phyloP scores from a whole-genome alignment of 2,797 vertebrate genomes.

The Microtus californicus region DNA sequence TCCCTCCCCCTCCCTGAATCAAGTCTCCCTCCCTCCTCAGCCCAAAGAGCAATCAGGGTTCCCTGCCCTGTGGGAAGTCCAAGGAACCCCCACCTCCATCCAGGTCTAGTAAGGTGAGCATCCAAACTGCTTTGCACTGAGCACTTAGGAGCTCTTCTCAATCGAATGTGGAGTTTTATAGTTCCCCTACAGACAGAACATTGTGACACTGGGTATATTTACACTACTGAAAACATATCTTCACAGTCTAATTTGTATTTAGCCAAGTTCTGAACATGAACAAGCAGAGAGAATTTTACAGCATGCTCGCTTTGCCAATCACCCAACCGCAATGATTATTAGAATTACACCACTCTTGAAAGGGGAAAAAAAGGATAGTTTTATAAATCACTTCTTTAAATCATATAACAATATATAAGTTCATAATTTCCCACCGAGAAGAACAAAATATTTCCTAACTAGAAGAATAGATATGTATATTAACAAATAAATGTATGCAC shows the following conservation, averaged over 20 bases:
- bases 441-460: slow-evolving; percentile 54
- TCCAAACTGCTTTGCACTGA: no score
- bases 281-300: not conserved
- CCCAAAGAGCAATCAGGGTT: no score
- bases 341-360: slow-evolving; percentile 36
- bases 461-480: slow-evolving; percentile 40
- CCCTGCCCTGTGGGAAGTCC: no score
- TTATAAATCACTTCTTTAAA: slow-evolving; percentile 16
- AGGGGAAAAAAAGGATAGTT: not conserved
- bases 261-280: slow-evolving; percentile 43
- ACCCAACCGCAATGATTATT: slow-evolving; percentile 34
- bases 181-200: slow-evolving; percentile 60
- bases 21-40: no score
- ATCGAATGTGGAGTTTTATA: slow-evolving; percentile 56
- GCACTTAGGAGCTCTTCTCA: slow-evolving; percentile 58
- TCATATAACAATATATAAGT: not conserved
- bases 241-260: slow-evolving; percentile 71
- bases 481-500: slow-evolving; percentile 61
- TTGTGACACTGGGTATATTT: slow-evolving; percentile 29
- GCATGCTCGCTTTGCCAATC: not conserved
- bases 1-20: no score
- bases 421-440: slow-evolving; percentile 44
- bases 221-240: slow-evolving; percentile 55
- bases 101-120: no score
- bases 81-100: no score